Evolutionary conservation across 2,888 invertebrate genomes (phyloP), one percentile per base, ranked within the genome.

Genomic region (Theretra japonica): DNA sequence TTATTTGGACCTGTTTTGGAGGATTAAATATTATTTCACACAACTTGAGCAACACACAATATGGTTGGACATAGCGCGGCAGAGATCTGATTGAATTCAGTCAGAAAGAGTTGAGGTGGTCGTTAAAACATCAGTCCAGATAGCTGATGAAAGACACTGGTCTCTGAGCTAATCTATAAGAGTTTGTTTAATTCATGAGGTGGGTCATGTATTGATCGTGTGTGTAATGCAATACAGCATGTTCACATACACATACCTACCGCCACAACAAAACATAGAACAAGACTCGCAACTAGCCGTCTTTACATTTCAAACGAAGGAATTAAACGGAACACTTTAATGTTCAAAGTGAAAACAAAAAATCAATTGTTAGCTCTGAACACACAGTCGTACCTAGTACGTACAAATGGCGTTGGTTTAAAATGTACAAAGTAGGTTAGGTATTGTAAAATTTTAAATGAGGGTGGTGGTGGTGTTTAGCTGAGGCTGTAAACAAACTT

Each of bases 401-500:
- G 53, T 53, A 21, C 4, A 21, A 41, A 21, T 11, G 62, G 25
- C 58, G 33, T 15, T 21, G 41, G 11, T 21, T 41, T 62, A 62
- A 15, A 41, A n/a, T 21, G 15, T 48, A 23, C 15, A 21, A 17
- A 65, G 21, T 41, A 62, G 62, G 15, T 62, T 41, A 41, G n/a
- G 65, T 4, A 65, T 65, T 48, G 48, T 48, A 48, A 60, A 60
- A 41, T 62, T 62, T 62, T 62, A 59, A 58, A 74, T 28, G 70
- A 53, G 58, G 70, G 65, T 56, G 70, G 73, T 56, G 62, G 33
- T 23, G 70, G 75, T 59, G 70, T 72, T 75, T 74, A 79, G 75
- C 77, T 74, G 78, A 79, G 73, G 73, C 72, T 73, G 76, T 78
- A 81, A 78, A 77, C 75, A 75, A 82, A 77, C 72, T 77, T 79